Base-by-base conservation (phyloP, 2,888 invertebrate genomes). In the Corythucha ciliata region DNA sequence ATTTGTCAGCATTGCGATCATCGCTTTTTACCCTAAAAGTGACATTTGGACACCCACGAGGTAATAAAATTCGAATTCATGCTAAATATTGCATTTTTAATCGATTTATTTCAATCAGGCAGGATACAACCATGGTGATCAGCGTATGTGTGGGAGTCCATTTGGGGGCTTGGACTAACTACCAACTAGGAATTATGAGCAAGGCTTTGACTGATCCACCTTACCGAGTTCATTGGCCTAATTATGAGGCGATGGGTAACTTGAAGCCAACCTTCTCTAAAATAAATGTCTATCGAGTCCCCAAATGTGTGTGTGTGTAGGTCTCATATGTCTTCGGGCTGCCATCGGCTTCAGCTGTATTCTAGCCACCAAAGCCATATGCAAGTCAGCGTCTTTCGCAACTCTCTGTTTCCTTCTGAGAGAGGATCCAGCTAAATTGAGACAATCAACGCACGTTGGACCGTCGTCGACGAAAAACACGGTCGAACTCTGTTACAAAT, bases 21-120 rank as follows among this genome's bases (percentile, higher is more conserved):
- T 89, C 56, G 73, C 83, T 34, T 82, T 79, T 65, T 86, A 90
- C 68, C 93, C 92, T 0, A 54, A 46, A 36, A 77, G 79, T 58
- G 81, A 84, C 59, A 81, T 80, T 63, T 91, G 91, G 90, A 91
- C 89, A 47, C 90, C 91, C 6, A 90, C 91, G 16, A 80, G 83
- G 86, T 84, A 70, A 48, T 21, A 27, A 40, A 36, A 26, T 16
- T 44, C n/a, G 12, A 36, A 20, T 29, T 8, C 5, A 45, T 21
- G 16, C 46, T 37, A 26, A n/a, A n/a, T n/a, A n/a, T n/a, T n/a
- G n/a, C n/a, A n/a, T n/a, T n/a, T n/a, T n/a, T n/a, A n/a, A n/a
- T n/a, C n/a, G n/a, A n/a, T n/a, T n/a, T n/a, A n/a, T n/a, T n/a
- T n/a, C n/a, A n/a, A n/a, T 6, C 70, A 86, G 92, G 64, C 89